These are phyloP conservation scores for Hippocampus guttulatus DNA, from an alignment of 2,113 vertebrate species.

Conservation along the genomic window DNA sequence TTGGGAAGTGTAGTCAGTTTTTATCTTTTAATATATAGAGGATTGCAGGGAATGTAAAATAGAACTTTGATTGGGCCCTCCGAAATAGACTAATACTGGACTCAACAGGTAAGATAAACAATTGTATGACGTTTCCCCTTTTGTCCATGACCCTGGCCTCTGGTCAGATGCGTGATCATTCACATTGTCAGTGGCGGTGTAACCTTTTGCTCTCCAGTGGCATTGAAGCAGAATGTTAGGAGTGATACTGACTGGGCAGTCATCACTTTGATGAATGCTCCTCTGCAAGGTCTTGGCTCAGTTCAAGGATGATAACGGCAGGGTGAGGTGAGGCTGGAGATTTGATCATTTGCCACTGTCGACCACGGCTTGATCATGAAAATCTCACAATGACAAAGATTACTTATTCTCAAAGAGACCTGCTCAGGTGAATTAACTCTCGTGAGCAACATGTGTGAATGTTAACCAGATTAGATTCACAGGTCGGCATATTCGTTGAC, in stretches of 20 bases:
- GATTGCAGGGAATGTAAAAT: too few species aligned
- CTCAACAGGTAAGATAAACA: not conserved
- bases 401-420: not conserved
- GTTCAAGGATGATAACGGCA: slow-evolving; percentile 31
- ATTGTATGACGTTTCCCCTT: not conserved
- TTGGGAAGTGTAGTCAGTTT: too few species aligned
- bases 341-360: slow-evolving; percentile 8
- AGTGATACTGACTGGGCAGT: slow-evolving; percentile 36
- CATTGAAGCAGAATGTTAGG: slow-evolving; percentile 40
- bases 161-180: slow-evolving; percentile 54
- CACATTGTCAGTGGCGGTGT: slow-evolving; percentile 41
- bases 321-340: not conserved
- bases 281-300: slow-evolving; percentile 46
- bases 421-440: not conserved
- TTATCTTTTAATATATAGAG: too few species aligned
- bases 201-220: slow-evolving; percentile 33
- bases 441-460: not conserved
- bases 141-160: slow-evolving; percentile 55
- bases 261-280: slow-evolving; percentile 47
- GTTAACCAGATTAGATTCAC: not conserved
- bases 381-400: not conserved
- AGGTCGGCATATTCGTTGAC: not conserved
- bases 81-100: not conserved
- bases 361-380: not conserved
- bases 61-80: not conserved